Percentiles rank a stretch among this genome's conserved stretches.
Evolutionary conservation across 2,113 vertebrate genomes (phyloP).

Genomic region (Gopherus evgoodei): DNA sequence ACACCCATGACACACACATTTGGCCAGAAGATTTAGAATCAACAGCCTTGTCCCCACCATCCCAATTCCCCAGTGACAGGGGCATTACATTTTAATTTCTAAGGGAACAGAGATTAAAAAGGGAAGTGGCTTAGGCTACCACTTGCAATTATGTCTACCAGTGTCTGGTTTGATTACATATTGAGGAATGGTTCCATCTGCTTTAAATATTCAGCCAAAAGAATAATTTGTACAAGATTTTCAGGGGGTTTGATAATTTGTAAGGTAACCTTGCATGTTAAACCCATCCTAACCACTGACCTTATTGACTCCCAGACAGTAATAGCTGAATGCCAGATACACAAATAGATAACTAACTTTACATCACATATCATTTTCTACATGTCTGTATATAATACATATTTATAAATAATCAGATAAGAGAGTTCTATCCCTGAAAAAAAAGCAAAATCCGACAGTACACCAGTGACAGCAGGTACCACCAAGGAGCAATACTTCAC

Average conservation of each 20-base stretch:
- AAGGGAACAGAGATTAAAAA: slow-evolving; percentile 42
- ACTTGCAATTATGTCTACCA: slow-evolving; percentile 62
- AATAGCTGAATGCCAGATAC: neutral
- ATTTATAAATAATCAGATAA: neutral
- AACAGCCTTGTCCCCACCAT: neutral
- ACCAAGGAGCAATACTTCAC: neutral
- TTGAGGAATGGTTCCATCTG: slow-evolving; percentile 34
- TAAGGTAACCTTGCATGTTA: neutral
- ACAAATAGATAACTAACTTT: neutral
- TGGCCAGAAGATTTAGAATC: neutral
- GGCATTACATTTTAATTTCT: slow-evolving; percentile 49
- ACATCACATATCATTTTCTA: neutral
- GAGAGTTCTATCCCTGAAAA: neutral
- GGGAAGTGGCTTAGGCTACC: slow-evolving; percentile 39
- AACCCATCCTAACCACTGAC: neutral
- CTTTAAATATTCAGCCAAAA: slow-evolving; percentile 43
- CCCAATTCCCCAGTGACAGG: slow-evolving; percentile 32
- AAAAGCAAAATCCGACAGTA: neutral
- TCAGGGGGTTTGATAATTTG: neutral
- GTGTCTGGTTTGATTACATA: slow-evolving; percentile 46
- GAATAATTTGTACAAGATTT: slow-evolving; percentile 26
- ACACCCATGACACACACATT: neutral
- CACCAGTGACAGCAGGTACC: neutral
- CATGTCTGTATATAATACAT: neutral
- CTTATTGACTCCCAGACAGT: neutral